A percentile compares a stretch with the other conserved stretches of the same genome.
Conservation (phyloP, 2,113 vertebrate species). For the Garra rufa region DNA sequence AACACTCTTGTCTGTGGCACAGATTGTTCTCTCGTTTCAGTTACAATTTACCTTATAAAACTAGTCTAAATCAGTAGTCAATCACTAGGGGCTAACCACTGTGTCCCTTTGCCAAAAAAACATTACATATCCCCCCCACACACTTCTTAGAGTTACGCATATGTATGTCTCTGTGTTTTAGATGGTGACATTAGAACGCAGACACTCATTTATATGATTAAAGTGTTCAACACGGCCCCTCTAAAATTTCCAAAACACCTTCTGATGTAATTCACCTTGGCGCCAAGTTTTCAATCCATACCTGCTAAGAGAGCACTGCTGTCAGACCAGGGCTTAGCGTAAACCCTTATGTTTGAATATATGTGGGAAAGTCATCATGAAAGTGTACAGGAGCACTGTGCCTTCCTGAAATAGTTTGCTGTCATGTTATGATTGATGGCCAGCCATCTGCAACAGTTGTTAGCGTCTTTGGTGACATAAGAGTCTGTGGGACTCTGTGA, state of each 20-base stretch:
- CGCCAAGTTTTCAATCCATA: neutral
- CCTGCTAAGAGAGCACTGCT: neutral
- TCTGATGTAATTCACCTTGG: neutral
- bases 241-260: neutral
- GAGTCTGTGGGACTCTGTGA: constrained; percentile 21
- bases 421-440: constrained; percentile 12
- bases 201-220: neutral
- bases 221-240: neutral
- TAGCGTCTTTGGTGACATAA: constrained; percentile 45
- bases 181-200: neutral
- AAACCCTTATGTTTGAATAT: neutral
- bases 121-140: neutral
- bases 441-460: constrained; percentile 2
- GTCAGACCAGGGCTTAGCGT: neutral
- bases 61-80: neutral
- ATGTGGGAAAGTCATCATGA: constrained; percentile 13
- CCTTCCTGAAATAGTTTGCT: neutral
- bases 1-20: constrained; percentile 41
- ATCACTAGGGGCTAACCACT: neutral
- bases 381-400: constrained; percentile 11
- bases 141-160: neutral
- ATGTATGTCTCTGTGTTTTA: neutral
- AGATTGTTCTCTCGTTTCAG: constrained; percentile 43
- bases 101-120: neutral
- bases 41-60: neutral